Percentiles rank a stretch among this genome's conserved stretches.
Conservation (phyloP, 2,797 vertebrate genomes). For the Rhabdomys pumilio region DNA sequence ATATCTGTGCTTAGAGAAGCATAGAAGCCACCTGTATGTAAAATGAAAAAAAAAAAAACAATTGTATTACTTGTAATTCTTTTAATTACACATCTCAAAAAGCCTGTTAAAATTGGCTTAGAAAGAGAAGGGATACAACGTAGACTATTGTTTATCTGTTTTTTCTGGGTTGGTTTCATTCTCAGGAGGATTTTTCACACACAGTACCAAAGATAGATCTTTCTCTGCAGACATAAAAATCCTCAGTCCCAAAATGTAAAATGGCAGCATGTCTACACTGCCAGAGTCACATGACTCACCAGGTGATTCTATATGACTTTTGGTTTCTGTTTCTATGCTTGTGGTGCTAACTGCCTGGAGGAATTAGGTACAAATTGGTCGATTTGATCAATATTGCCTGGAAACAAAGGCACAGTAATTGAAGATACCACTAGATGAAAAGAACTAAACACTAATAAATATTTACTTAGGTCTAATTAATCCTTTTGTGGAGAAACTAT, state of each 20-base stretch:
- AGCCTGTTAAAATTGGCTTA: slow-evolving; percentile 6
- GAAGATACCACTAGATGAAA: neutral
- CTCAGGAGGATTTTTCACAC: neutral
- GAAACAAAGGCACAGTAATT: neutral
- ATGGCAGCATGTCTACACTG: neutral
- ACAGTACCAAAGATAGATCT: neutral
- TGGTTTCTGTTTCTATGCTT: neutral
- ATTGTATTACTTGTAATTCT: neutral
- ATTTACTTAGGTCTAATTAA: neutral
- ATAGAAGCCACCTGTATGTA: neutral
- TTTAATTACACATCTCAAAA: neutral
- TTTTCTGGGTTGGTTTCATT: neutral
- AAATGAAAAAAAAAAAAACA: slow-evolving; percentile 33
- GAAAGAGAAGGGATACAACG: neutral
- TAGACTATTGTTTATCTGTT: neutral
- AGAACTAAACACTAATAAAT: neutral
- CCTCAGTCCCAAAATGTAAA: neutral
- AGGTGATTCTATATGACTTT: neutral
- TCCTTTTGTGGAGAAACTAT: neutral
- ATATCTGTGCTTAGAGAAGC: neutral
- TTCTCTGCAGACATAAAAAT: neutral
- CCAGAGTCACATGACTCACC: neutral
- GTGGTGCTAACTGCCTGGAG: neutral
- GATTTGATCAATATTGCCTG: neutral
- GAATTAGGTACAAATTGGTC: neutral